A percentile compares a stretch with the other conserved stretches of the same genome.
phyloP scores from a whole-genome alignment of 2,888 invertebrate species.

The Erannis defoliaria region DNA sequence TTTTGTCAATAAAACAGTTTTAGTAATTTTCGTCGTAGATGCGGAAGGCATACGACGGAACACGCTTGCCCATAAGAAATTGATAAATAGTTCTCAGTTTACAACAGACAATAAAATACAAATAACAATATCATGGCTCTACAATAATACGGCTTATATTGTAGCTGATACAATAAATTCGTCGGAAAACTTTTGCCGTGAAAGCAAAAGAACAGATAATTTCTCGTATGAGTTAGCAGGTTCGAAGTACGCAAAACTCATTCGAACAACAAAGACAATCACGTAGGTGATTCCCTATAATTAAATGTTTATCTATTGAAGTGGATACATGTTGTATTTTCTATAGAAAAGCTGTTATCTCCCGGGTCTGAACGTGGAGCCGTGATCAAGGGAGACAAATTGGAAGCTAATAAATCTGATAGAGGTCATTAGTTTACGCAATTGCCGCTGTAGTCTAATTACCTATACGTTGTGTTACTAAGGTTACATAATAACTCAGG shows the following conservation, averaged over 20 bases:
- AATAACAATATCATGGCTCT: background rate
- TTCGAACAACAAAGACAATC: constrained; percentile 27
- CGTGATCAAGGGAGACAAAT: constrained; percentile 44
- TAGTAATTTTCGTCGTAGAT: no score
- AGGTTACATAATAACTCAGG: background rate
- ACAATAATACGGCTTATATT: background rate
- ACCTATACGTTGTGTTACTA: background rate
- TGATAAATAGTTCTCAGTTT: no score
- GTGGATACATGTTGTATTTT: constrained; percentile 5
- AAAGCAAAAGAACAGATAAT: background rate
- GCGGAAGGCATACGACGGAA: no score
- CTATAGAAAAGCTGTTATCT: constrained; percentile 24
- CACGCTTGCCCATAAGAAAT: no score
- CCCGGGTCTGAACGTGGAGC: constrained; percentile 31
- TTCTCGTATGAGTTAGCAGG: background rate
- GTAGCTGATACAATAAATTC: background rate
- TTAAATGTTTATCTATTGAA: constrained; percentile 13
- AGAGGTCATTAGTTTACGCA: constrained; percentile 31
- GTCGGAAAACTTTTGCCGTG: constrained; percentile 1
- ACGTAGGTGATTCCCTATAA: constrained; percentile 13
- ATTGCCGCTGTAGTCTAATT: background rate
- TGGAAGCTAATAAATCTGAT: constrained; percentile 35
- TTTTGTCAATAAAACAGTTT: no score
- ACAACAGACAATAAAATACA: no score
- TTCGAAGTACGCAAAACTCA: constrained; percentile 25